phyloP scores from a whole-genome alignment of 2,113 vertebrate genomes.

The Coryphaenoides rupestris region DNA sequence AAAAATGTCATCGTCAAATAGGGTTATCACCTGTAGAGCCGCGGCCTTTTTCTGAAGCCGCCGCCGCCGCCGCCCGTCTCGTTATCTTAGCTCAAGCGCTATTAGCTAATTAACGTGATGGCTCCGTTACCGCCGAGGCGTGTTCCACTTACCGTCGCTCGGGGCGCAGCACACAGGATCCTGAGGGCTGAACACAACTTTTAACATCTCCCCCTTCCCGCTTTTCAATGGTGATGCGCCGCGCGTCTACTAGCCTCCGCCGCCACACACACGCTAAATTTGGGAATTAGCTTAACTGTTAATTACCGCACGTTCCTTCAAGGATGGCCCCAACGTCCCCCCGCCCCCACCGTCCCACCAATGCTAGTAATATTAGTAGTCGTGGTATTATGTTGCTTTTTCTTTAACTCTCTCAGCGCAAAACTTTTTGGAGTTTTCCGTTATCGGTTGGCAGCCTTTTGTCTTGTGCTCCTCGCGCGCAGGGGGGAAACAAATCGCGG shows the following conservation, averaged over 20 bases:
- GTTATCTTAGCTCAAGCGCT: slow-evolving; percentile 93
- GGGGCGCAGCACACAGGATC: slow-evolving; percentile 14
- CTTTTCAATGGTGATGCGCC: no score
- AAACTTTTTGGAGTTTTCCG: slow-evolving; percentile 40
- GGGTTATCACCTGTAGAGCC: slow-evolving; percentile 98
- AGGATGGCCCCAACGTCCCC: no score
- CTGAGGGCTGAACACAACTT: no score
- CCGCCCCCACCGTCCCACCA: no score
- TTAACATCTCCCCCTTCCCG: no score
- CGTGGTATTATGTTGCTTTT: no score
- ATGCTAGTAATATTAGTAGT: no score
- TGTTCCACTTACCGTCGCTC: slow-evolving; percentile 38
- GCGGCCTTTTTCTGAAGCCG: slow-evolving; percentile 89
- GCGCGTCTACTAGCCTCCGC: no score
- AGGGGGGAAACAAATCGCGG: slow-evolving; percentile 43
- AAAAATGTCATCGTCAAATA: slow-evolving; percentile 98
- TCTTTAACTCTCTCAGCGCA: slow-evolving; percentile 11
- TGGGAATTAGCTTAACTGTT: no score
- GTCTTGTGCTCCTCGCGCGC: slow-evolving; percentile 50
- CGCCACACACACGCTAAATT: no score
- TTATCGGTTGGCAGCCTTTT: no score
- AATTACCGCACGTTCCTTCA: slow-evolving; percentile 6
- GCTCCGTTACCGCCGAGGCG: slow-evolving; percentile 79
- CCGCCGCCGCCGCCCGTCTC: slow-evolving; percentile 81
- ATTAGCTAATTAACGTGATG: slow-evolving; percentile 94